Evolutionary conservation across 2,797 vertebrate species (phyloP).

Genomic region (Diplodus sargus): DNA sequence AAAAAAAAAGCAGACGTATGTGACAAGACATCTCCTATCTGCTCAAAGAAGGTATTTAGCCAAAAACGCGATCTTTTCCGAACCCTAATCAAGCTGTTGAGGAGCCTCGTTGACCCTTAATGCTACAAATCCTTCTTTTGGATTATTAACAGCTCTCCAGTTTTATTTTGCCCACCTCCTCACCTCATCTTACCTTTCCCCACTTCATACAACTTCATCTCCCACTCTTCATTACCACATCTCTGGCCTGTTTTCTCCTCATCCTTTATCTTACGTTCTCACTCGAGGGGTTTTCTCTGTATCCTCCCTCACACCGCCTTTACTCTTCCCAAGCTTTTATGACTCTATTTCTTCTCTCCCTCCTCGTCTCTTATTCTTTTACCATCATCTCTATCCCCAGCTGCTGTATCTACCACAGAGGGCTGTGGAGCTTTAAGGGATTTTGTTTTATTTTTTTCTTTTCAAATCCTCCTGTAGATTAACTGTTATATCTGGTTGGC

Average conservation of each 20-base stretch:
- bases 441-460: neutral
- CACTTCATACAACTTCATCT: conserved; percentile 13
- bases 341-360: conserved; percentile 16
- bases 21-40: no score
- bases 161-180: neutral
- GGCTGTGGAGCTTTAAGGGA: conserved; percentile 34
- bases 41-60: no score
- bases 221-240: conserved; percentile 19
- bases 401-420: conserved; percentile 26
- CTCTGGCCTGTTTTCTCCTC: conserved; percentile 10
- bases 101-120: conserved; percentile 6
- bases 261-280: conserved; percentile 30
- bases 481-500: conserved; percentile 16
- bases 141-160: neutral
- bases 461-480: conserved; percentile 13
- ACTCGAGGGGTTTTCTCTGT: conserved; percentile 25
- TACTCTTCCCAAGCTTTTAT: conserved; percentile 35
- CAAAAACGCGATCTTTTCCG: no score
- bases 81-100: neutral
- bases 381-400: conserved; percentile 21
- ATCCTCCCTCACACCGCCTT: conserved; percentile 26
- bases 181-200: conserved; percentile 47
- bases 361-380: conserved; percentile 20
- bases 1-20: no score
- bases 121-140: conserved; percentile 1